Percentiles rank a stretch among this genome's conserved stretches.
Evolutionary conservation across 2,797 vertebrate genomes (phyloP).

Genomic region (Urocyon cinereoargenteus): DNA sequence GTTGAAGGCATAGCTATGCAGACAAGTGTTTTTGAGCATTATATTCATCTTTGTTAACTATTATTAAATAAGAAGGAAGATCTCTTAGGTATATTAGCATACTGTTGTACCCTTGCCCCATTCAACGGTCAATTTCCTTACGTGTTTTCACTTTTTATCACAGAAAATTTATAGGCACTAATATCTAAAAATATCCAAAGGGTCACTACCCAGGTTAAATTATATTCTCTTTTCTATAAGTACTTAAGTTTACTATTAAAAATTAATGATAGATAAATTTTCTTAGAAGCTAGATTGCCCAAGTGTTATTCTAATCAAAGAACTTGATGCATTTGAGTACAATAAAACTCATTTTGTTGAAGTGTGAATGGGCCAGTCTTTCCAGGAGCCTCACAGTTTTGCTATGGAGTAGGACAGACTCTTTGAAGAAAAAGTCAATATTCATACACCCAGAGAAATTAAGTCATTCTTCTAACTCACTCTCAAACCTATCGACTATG

Average conservation of each 20-base stretch:
- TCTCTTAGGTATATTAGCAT: not conserved
- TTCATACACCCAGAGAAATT: constrained; percentile 27
- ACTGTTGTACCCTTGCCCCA: not conserved
- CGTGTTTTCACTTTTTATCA: not conserved
- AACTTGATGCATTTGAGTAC: not conserved
- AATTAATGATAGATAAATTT: constrained; percentile 2
- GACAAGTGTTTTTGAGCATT: not conserved
- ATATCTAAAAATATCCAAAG: constrained; percentile 35
- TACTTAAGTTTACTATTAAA: not conserved
- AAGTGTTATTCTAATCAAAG: not conserved
- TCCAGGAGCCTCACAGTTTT: not conserved
- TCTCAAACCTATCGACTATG: not conserved
- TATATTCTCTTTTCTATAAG: not conserved
- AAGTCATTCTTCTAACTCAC: not conserved
- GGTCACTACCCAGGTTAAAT: constrained; percentile 12
- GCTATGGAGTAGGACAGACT: not conserved
- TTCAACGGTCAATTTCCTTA: not conserved
- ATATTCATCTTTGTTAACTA: not conserved
- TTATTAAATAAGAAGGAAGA: constrained; percentile 16
- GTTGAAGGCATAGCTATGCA: not conserved
- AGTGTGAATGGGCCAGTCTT: not conserved
- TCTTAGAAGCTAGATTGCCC: not conserved
- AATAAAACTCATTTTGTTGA: constrained; percentile 38
- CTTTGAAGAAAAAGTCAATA: not conserved
- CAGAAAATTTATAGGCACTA: not conserved